Evolutionary conservation across 30 jellyfish, hydroid and myxozoan species (phyloP).

Genomic region (Aurelia aurita): DNA sequence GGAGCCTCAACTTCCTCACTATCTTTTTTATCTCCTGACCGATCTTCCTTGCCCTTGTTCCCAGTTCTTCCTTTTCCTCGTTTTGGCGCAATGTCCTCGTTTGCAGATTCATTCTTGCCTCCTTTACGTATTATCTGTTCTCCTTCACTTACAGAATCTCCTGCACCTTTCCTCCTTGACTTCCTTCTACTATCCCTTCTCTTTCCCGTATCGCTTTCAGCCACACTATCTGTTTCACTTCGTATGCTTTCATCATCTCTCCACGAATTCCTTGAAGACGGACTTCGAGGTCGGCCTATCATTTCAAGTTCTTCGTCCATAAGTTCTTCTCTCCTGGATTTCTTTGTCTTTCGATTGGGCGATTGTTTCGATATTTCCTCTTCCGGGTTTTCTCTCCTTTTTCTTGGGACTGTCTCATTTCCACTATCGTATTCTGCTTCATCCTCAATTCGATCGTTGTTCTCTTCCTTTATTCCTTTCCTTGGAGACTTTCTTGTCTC

Average conservation of each 20-base stretch:
- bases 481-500: too few relatives aligned
- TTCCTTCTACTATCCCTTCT: too few relatives aligned
- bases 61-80: neutral
- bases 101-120: too few relatives aligned
- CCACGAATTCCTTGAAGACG: constrained; percentile 41
- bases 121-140: too few relatives aligned
- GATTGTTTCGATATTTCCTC: too few relatives aligned
- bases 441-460: too few relatives aligned
- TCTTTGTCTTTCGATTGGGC: neutral
- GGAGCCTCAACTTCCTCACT: neutral
- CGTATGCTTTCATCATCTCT: constrained; percentile 29
- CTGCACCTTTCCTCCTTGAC: too few relatives aligned
- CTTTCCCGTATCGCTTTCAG: constrained; percentile 11
- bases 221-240: constrained; percentile 43
- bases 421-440: too few relatives aligned
- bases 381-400: too few relatives aligned
- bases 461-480: too few relatives aligned
- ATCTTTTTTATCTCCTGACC: constrained; percentile 5
- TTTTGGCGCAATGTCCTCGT: neutral
- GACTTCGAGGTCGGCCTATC: constrained; percentile 38
- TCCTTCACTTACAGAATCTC: too few relatives aligned
- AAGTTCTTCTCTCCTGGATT: neutral
- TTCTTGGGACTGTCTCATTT: too few relatives aligned
- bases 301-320: constrained; percentile 8
- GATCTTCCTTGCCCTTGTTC: constrained; percentile 24